Evolutionary conservation across 2,888 invertebrate genomes (phyloP).

Genomic region (Theodoxus fluviatilis): DNA sequence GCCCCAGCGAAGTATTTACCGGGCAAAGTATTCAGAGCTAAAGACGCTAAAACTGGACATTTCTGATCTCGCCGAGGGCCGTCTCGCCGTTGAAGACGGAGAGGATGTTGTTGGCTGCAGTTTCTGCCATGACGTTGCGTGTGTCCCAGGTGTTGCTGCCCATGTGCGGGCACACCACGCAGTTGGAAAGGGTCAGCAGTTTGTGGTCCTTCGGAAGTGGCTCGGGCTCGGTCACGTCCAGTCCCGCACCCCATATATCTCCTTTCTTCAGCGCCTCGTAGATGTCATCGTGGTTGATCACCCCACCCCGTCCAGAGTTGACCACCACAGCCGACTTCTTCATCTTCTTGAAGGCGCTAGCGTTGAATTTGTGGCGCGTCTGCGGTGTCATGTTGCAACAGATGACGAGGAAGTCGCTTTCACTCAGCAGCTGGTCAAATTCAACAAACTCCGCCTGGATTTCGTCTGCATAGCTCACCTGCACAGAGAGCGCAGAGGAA

Average conservation of each 20-base stretch:
- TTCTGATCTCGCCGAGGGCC: conserved; percentile 35
- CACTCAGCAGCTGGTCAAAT: conserved; percentile 75
- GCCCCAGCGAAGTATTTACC: no score
- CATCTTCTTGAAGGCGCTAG: conserved; percentile 82
- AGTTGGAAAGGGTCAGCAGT: conserved; percentile 79
- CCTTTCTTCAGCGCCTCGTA: conserved; percentile 76
- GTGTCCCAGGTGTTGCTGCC: conserved; percentile 83
- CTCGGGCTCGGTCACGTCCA: conserved; percentile 91
- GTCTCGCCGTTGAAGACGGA: conserved; percentile 76
- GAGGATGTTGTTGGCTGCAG: conserved; percentile 81
- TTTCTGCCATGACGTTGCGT: conserved; percentile 77
- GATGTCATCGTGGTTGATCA: conserved; percentile 78
- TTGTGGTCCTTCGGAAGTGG: conserved; percentile 82
- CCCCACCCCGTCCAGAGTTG: conserved; percentile 77
- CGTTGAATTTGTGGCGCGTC: conserved; percentile 81
- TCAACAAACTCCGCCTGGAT: conserved; percentile 75
- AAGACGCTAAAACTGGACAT: no score
- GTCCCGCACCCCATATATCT: conserved; percentile 81
- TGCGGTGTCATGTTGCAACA: conserved; percentile 80
- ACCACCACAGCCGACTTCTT: conserved; percentile 84
- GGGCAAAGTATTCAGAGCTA: no score
- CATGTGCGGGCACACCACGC: conserved; percentile 84
- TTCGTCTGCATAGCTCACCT: conserved; percentile 63
- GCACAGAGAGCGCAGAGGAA: no score
- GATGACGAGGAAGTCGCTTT: conserved; percentile 86